phyloP scores from a whole-genome alignment of 2,797 vertebrate genomes.

The Girardinus metallicus region DNA sequence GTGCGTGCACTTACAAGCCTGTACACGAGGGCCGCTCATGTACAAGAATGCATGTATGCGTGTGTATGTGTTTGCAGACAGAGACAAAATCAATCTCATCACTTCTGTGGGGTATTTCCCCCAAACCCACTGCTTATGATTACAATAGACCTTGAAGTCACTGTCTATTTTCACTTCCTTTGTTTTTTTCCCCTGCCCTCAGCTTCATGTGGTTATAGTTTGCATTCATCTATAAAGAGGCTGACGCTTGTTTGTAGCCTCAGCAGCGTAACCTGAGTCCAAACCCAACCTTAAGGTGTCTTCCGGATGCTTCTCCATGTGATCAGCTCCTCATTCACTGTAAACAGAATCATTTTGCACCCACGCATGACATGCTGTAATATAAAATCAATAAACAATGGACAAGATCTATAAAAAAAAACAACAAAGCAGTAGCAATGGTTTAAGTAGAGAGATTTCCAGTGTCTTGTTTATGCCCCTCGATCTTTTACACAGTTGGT shows the following conservation, averaged over 20 bases:
- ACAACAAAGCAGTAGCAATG: constrained; percentile 27
- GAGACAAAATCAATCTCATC: constrained; percentile 76
- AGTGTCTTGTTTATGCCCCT: background rate
- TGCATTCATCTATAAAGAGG: constrained; percentile 76
- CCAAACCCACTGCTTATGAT: constrained; percentile 71
- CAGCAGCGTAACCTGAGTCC: constrained; percentile 71
- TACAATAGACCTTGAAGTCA: constrained; percentile 76
- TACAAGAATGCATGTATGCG: constrained; percentile 13
- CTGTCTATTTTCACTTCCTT: constrained; percentile 73
- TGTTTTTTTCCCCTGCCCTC: constrained; percentile 58
- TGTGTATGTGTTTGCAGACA: constrained; percentile 25
- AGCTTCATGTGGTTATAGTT: constrained; percentile 78
- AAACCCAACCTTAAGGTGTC: constrained; percentile 75
- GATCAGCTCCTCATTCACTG: constrained; percentile 57
- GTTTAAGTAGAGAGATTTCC: constrained; percentile 17
- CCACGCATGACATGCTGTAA: constrained; percentile 9
- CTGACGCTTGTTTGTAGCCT: constrained; percentile 70
- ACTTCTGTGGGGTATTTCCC: constrained; percentile 75
- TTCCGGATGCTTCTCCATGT: constrained; percentile 59
- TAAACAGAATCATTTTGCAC: constrained; percentile 25
- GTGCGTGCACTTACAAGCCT: constrained; percentile 44
- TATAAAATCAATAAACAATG: constrained; percentile 33
- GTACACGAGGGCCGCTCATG: constrained; percentile 35
- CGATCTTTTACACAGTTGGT: background rate
- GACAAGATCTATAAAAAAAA: constrained; percentile 2